A percentile compares a stretch with the other conserved stretches of the same genome.
These are phyloP conservation scores for Leuciscus waleckii DNA, from an alignment of 2,797 vertebrate genomes.

Conservation along the genomic window DNA sequence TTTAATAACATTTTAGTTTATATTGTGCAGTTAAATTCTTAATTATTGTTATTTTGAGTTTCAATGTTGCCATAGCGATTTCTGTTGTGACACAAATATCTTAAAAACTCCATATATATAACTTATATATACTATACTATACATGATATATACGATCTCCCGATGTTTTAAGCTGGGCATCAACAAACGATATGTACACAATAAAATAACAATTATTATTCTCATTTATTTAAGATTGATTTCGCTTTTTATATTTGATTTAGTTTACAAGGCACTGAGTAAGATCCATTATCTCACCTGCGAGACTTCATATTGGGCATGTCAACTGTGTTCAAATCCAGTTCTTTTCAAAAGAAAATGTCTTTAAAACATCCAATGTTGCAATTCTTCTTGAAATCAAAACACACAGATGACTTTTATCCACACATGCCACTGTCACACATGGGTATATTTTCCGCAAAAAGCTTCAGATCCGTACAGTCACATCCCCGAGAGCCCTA, in stretches of 20 bases:
- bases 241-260: not conserved
- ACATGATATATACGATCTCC: not conserved
- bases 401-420: slow-evolving; percentile 63
- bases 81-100: not conserved
- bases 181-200: not conserved
- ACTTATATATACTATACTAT: not conserved
- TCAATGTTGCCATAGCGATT: slow-evolving; percentile 16
- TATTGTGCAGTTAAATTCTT: not conserved
- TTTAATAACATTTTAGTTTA: not conserved
- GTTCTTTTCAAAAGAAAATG: slow-evolving; percentile 10
- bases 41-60: not conserved
- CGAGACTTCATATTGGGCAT: slow-evolving; percentile 79
- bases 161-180: not conserved
- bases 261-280: not conserved
- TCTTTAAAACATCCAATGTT: slow-evolving; percentile 43
- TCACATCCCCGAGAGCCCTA: slow-evolving; percentile 24
- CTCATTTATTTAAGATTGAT: not conserved
- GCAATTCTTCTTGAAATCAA: slow-evolving; percentile 65
- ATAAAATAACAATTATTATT: not conserved
- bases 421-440: slow-evolving; percentile 69
- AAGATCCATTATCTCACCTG: slow-evolving; percentile 73
- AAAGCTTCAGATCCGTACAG: slow-evolving; percentile 3
- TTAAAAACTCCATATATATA: not conserved
- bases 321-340: slow-evolving; percentile 50
- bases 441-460: slow-evolving; percentile 51